Conservation (phyloP, 2,797 vertebrate species). For the Gymnothorax reevesii region DNA sequence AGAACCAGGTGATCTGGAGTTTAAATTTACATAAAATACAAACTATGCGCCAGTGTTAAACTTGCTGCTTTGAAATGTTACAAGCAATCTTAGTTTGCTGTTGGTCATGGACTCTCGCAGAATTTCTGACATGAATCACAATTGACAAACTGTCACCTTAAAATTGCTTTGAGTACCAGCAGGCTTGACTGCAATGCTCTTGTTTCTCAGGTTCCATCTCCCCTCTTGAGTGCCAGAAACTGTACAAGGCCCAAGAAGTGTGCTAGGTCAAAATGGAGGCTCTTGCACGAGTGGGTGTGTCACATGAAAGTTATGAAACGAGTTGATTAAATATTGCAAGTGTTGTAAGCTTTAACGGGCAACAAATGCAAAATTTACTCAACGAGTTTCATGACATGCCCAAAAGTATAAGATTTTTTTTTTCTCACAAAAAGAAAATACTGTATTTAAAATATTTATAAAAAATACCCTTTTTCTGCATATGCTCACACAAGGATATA, state of each 20-base stretch:
- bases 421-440: too few relatives aligned
- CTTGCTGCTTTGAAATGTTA: neutral
- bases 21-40: neutral
- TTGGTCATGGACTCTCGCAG: neutral
- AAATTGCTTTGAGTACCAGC: neutral
- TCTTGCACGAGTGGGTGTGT: too few relatives aligned
- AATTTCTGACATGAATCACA: neutral
- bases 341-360: too few relatives aligned
- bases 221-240: neutral
- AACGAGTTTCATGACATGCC: too few relatives aligned
- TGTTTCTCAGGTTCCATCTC: neutral
- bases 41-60: neutral
- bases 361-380: too few relatives aligned
- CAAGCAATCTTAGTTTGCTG: neutral
- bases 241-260: neutral
- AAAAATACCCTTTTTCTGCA: too few relatives aligned
- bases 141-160: neutral
- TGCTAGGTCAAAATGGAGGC: too few relatives aligned
- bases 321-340: too few relatives aligned
- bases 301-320: too few relatives aligned
- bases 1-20: neutral
- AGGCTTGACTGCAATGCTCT: neutral
- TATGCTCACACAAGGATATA: too few relatives aligned
- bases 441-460: too few relatives aligned
- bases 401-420: too few relatives aligned